Evolutionary conservation across 2,113 vertebrate species (phyloP).

Genomic region (Hucho hucho): DNA sequence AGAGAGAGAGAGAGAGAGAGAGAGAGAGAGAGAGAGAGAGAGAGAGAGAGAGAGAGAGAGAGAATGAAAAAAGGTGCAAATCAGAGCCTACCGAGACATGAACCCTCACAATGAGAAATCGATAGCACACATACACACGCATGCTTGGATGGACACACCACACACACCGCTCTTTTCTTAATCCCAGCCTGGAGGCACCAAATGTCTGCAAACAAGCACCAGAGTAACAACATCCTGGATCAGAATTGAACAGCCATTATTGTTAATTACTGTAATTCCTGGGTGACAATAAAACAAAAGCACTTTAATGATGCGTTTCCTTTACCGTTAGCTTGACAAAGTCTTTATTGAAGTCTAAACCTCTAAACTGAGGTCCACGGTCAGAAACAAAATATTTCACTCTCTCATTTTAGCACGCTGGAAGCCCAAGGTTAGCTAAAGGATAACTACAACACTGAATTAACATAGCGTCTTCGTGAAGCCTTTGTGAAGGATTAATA

Average conservation of each 20-base stretch:
- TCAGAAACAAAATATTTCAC: no score
- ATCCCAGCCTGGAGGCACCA: neutral
- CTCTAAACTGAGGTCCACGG: no score
- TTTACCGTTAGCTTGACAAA: no score
- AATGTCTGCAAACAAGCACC: constrained; percentile 2
- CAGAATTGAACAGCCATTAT: constrained; percentile 25
- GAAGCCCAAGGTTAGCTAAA: no score
- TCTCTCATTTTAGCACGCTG: no score
- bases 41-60: neutral
- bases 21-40: no score
- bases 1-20: no score
- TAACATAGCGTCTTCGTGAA: no score
- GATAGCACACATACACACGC: constrained; percentile 13
- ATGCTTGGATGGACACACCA: constrained; percentile 16
- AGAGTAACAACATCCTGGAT: neutral
- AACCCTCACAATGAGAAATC: constrained; percentile 25
- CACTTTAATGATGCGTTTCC: neutral
- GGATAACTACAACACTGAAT: no score
- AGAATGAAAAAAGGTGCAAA: neutral
- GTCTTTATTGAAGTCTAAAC: no score
- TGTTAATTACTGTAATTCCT: neutral
- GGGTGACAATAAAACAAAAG: neutral
- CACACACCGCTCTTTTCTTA: constrained; percentile 4
- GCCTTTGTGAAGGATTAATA: no score
- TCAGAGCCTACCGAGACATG: constrained; percentile 15